Evolutionary conservation across 2,888 invertebrate species (phyloP), one percentile per base, ranked within the genome.

Genomic region (Exocentrus adspersus): DNA sequence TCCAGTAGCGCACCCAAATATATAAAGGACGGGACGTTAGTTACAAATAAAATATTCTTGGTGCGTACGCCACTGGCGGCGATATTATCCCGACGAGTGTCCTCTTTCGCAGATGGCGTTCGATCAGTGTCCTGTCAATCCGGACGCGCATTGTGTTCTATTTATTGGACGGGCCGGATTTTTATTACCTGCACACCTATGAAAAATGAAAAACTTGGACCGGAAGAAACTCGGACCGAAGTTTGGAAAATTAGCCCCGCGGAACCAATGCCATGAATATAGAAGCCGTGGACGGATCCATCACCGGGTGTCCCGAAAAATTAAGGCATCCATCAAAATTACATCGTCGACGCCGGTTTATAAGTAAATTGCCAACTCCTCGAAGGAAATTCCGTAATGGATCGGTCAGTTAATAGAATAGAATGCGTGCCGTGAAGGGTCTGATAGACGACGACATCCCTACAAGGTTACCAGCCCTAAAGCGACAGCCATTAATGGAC

Each of bases 81-180:
- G 6, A 37, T 37, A 37, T 37, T 37, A 37, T n/a, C 37, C 14
- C 37, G 2, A 37, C 37, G 37, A 37, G 37, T 37, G 37, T 37
- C 37, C 37, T n/a, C 37, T 37, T 9, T 37, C 12, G n/a, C 5
- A n/a, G n/a, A n/a, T 3, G 2, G 14, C 2, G 37, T 48, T 28
- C 28, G 48, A 48, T 48, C 20, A 28, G 48, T 48, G 2, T 21
- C 48, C 28, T 48, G 48, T 16, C 48, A 48, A 48, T 48, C 28
- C 10, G 12, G n/a, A 12, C 4, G 10, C 9, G 5, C 46, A 24
- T 48, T 48, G 28, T 48, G 28, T 28, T 16, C 7, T 16, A 16
- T 48, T 37, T 37, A 48, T 30, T 48, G 24, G 28, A 48, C 7
- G n/a, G 28, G 9, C n/a, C 3, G 16, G 9, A 28, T 30, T 48